Percentiles rank a stretch among this genome's conserved stretches.
phyloP scores from a whole-genome alignment of 1,140 invertebrate genomes.

The Drosophila repleta region DNA sequence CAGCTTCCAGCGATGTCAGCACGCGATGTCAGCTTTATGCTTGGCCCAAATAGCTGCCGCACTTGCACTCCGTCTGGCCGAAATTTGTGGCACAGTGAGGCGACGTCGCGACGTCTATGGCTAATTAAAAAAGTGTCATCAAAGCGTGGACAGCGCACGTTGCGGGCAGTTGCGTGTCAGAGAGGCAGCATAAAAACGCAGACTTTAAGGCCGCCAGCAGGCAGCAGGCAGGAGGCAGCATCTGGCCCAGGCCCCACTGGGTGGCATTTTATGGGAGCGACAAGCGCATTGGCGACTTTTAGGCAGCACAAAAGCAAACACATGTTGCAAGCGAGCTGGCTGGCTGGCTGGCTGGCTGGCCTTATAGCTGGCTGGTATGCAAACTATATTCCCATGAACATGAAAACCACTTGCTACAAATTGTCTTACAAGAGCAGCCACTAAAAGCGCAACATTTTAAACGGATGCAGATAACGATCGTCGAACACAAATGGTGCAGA shows the following conservation, averaged over 20 bases:
- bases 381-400: conserved; percentile 77
- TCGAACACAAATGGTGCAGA: conserved; percentile 82
- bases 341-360: background rate
- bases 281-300: conserved; percentile 31
- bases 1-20: conserved; percentile 47
- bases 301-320: conserved; percentile 63
- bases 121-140: conserved; percentile 82
- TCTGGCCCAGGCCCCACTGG: conserved; percentile 54
- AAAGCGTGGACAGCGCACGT: conserved; percentile 67
- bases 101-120: conserved; percentile 15
- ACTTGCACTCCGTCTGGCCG: conserved; percentile 9
- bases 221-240: background rate
- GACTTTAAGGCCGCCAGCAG: conserved; percentile 52
- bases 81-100: conserved; percentile 47
- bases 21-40: conserved; percentile 61
- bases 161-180: conserved; percentile 52
- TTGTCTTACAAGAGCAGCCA: conserved; percentile 76
- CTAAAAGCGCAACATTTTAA: conserved; percentile 67
- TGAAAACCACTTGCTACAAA: conserved; percentile 82
- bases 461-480: conserved; percentile 82
- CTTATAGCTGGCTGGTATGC: conserved; percentile 50
- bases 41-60: conserved; percentile 34
- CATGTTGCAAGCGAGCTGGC: conserved; percentile 36
- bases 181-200: conserved; percentile 57
- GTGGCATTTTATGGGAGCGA: conserved; percentile 58